Evolutionary conservation across 1,140 invertebrate genomes (phyloP).

Genomic region (Leguminivora glycinivorella): DNA sequence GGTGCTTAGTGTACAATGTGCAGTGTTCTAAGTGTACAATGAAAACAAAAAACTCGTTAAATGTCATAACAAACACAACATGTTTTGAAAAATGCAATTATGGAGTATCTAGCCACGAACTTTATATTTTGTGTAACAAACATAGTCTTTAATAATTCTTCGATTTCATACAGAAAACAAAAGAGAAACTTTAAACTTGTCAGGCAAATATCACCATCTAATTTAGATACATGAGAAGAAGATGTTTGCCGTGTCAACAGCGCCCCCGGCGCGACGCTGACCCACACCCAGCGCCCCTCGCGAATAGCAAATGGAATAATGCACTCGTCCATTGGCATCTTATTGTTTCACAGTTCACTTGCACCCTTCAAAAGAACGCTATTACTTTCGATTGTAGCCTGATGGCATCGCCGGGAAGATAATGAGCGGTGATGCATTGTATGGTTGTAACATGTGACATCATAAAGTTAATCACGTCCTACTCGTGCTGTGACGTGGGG

Average conservation of each 20-base stretch:
- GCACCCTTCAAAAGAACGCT: neutral
- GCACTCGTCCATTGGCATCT: conserved; percentile 14
- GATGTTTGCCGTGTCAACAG: conserved; percentile 9
- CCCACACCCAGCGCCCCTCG: conserved; percentile 4
- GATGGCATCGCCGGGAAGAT: neutral
- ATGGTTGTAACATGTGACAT: neutral
- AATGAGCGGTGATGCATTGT: neutral
- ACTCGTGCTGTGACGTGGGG: neutral
- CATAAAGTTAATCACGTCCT: conserved; percentile 1
- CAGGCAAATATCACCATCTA: neutral
- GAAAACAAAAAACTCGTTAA: no score
- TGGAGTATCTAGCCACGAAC: no score
- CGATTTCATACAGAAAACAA: neutral
- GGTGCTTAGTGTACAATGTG: no score
- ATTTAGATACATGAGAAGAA: conserved; percentile 5
- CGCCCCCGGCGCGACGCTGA: neutral
- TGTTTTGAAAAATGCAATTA: no score
- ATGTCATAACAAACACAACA: no score
- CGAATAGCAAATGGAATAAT: conserved; percentile 17
- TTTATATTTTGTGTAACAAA: no score
- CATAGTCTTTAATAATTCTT: no score
- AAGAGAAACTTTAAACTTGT: neutral
- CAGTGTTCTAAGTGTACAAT: no score
- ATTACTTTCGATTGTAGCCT: neutral
- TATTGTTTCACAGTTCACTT: conserved; percentile 4